Evolutionary conservation across 2,888 invertebrate species (phyloP), one percentile per base, ranked within the genome.

Genomic region (Cryptocheilus praepositus): DNA sequence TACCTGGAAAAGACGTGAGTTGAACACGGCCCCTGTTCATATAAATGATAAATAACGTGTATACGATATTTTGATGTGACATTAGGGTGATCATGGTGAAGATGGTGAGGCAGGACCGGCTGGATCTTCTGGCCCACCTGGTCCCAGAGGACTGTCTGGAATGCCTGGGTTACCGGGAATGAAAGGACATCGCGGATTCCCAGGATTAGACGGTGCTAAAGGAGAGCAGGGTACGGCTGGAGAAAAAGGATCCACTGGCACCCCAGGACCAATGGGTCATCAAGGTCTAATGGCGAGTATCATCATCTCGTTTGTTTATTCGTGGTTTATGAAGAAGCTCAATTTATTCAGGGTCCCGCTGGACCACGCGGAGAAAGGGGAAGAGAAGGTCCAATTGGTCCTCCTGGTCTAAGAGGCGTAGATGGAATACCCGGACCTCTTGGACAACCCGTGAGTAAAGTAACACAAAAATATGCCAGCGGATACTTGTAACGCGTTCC

Each of bases 301-400:
- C 22, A 55, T 55, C n/a, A 25, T 36, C 19, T 16, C 13, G 11
- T 53, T 36, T 36, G 13, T 1, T 36, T 36, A 1, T 2, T 36
- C 11, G 36, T 36, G 25, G 3, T 25, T 36, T 36, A 36, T 11
- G 1, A 11, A 36, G 1, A 11, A 1, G 2, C 7, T 18, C 16
- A 16, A 5, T 18, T 5, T 0, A 21, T 44, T 53, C 69, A 95
- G 94, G 96, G 96, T 25, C 93, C 94, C 21, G 91, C 93, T 16
- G 96, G 96, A 44, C 91, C 94, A 5, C 91, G 96, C 74, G 96
- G 96, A 4, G 96, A 96, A 89, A 91, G 96, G 83, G 96, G 96
- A 0, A 91, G 96, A 45, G 96, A 96, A 89, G 96, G 96, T 0
- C 92, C 95, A 0, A 90, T 95, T 0, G 96, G 95, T 0, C 91